Base-by-base conservation (phyloP, 2,888 invertebrate species). In the Callimorpha dominula region DNA sequence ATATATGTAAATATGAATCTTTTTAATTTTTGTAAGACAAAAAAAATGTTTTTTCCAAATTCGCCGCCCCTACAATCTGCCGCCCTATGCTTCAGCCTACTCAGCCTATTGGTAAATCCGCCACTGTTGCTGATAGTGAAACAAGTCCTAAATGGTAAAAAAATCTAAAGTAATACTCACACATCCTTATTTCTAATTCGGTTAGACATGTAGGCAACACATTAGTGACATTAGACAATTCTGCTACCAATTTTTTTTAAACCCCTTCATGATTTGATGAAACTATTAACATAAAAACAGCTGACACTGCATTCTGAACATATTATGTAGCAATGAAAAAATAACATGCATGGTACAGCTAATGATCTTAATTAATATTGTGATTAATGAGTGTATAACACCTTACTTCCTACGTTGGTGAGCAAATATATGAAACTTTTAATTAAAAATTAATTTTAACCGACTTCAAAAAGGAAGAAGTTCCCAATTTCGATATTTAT, bases 121-220 rank as follows among this genome's bases (percentile, higher is more conserved):
- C n/a, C n/a, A n/a, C n/a, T 42, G 5, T n/a, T 64, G 15, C 9
- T 5, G 9, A 9, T 52, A 46, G 54, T 64, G 43, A 71, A 71
- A 71, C 71, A 71, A 43, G 49, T 54, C 65, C 40, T 60, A 40
- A 70, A 40, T n/a, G 15, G 40, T 68, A 17, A 74, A 74, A n/a
- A 65, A 72, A 68, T 52, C 60, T 67, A 74, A 68, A 72, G 14
- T 57, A 72, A 89, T 92, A 94, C 95, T 95, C 87, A 95, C 95
- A 95, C 89, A 90, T 95, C 94, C 91, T 95, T 95, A 89, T 88
- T 93, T 88, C 94, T 95, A 87, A 88, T 89, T 84, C 86, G 89
- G 89, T 89, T 88, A 93, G 93, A 90, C 94, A 95, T 93, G 93
- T 85, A 89, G 91, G 90, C 86, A 86, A 84, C 79, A 87, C 85